Conservation (phyloP, 2,113 vertebrate species). For the Cephalopholis sonnerati region DNA sequence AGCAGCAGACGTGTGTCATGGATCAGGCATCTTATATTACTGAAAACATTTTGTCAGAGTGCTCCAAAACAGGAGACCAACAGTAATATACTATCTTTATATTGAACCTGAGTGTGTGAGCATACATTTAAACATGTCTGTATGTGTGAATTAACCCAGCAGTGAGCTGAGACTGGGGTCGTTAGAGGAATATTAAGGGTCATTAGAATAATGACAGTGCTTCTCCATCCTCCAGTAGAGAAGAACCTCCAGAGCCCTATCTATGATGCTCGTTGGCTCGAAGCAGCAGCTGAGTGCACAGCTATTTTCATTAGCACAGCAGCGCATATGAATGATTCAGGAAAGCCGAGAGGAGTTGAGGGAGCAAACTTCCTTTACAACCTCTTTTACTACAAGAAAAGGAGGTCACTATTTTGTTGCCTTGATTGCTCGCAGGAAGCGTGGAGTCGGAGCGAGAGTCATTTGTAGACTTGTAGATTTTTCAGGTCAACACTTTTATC, state of each 20-base stretch:
- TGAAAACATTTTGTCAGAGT: neutral
- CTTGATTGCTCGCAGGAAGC: conserved; percentile 33
- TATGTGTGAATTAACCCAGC: conserved; percentile 25
- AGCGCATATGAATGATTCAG: conserved; percentile 73
- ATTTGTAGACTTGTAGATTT: conserved; percentile 18
- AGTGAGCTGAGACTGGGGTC: conserved; percentile 9
- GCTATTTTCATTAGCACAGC: conserved; percentile 65
- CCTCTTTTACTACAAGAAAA: conserved; percentile 60
- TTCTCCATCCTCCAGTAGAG: conserved; percentile 47
- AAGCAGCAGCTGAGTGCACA: conserved; percentile 32
- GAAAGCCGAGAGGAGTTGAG: conserved; percentile 52
- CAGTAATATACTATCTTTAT: neutral
- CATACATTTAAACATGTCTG: neutral
- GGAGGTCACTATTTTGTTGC: conserved; percentile 62
- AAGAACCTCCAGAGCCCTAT: conserved; percentile 52
- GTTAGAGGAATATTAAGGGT: conserved; percentile 42
- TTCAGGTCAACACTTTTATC: conserved; percentile 41
- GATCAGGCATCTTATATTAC: conserved; percentile 9
- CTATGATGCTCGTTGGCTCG: conserved; percentile 35
- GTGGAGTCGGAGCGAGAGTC: conserved; percentile 2
- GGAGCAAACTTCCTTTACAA: conserved; percentile 35
- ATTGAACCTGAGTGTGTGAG: neutral
- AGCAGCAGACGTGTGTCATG: conserved; percentile 40
- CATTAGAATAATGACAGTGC: conserved; percentile 60
- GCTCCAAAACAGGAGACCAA: neutral